Base-by-base conservation (phyloP, 1,140 invertebrate genomes). In the Drosophila tropicalis region DNA sequence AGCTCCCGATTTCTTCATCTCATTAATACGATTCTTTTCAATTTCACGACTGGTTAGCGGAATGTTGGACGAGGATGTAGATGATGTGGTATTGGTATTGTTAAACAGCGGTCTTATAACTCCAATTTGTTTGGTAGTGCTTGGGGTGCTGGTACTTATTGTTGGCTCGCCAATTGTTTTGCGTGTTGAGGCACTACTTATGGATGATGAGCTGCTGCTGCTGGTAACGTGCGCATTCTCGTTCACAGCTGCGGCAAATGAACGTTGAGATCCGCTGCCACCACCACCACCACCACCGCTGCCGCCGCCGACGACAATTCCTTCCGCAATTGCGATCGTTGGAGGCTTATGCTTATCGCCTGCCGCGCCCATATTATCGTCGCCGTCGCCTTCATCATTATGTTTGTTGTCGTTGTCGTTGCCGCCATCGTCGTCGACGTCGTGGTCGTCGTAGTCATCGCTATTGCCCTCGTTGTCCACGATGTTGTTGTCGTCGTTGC, bases 1-100 rank as follows among this genome's bases (percentile, higher is more conserved):
- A n/a, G 79, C 80, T 22, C 71, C 74, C 10, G 87, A 81, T 62
- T 92, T 95, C 85, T 95, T 96, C 57, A 94, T 94, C 41, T 94
- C 93, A 92, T 96, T 96, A 66, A 95, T 96, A 25, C 94, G 91
- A 91, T 96, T 96, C 90, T 96, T 96, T 81, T 95, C 95, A 19
- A 95, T 93, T 90, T 96, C 95, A 34, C 94, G 91, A 57, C 94
- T 94, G 39, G 94, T 95, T 32, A 95, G 76, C 22, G 93, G 92
- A 41, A 70, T 58, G 58, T 36, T 36, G 34, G 61, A 67, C 41
- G 41, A 15, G 25, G 75, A 73, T 13, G 44, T 10, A 0, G 7
- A 10, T 77, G 61, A 25, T 56, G 32, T 67, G 15, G 69, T 61
- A 56, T 72, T 34, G 39, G 67, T 51, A 65, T 54, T 75, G 29